Base-by-base conservation (phyloP, 2,888 invertebrate species). In the Lymantria monacha region DNA sequence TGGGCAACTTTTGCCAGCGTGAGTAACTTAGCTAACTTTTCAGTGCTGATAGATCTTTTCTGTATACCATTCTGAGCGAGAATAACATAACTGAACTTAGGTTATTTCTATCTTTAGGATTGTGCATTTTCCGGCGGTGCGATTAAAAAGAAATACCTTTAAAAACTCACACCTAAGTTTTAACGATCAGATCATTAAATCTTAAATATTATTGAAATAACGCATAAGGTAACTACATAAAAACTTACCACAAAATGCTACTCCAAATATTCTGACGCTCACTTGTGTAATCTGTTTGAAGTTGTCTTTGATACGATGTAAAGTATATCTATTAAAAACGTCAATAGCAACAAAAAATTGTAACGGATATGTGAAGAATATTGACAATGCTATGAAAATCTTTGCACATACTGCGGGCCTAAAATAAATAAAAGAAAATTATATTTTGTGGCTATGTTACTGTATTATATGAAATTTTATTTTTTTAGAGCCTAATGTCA, bases 281-380 rank as follows among this genome's bases (percentile, higher is more conserved):
- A 83, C 44, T 55, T 88, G 83, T 0, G 73, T 65, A 2, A 76
- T 31, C 7, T 49, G 56, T 3, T 69, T 72, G 51, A 83, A 85
- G 9, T 81, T 80, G 10, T 80, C 74, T n/a, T 74, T 81, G 93
- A 97, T 79, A 78, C 95, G 72, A 80, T 93, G 67, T 74, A 97
- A 79, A 88, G 96, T 64, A 92, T 93, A 93, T 48, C 94, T 95
- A 93, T 96, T 97, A 44, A 98, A 94, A 52, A 98, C 96, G 49
- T 97, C 96, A 68, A 97, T 94, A 0, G 99, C 97, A 0, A 99
- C 97, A 81, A 95, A 99, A 81, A 97, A 97, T 84, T 99, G 98
- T 0, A 99, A 92, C 3, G 97, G 97, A 76, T 97, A 99, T 0
- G 98, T 97, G 73, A 98, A 95, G 72, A 98, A 95, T 52, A 99